These are phyloP conservation scores for Patella pellucida DNA, from an alignment of 2,888 invertebrate genomes.

Conservation along the genomic window DNA sequence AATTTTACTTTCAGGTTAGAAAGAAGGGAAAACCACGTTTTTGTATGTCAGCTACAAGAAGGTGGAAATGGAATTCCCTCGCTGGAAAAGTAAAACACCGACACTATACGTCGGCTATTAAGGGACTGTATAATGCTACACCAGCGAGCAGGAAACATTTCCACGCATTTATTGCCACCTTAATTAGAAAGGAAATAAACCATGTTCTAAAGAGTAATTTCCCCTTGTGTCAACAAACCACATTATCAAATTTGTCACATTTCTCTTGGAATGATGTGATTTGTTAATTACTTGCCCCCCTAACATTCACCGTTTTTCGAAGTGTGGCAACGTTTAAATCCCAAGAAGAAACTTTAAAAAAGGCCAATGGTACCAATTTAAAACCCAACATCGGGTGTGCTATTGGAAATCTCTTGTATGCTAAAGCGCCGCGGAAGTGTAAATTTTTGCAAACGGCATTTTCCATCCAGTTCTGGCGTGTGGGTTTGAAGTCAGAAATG, in stretches of 20 bases:
- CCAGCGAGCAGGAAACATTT: slow-evolving; percentile 17
- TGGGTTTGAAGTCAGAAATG: too few species aligned
- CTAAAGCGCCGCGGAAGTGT: slow-evolving; percentile 19
- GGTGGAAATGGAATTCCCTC: not conserved
- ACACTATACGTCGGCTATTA: slow-evolving; percentile 26
- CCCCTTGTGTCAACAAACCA: slow-evolving; percentile 22
- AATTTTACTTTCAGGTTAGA: too few species aligned
- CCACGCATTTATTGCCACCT: not conserved
- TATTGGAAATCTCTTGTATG: slow-evolving; percentile 20
- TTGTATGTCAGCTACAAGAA: too few species aligned
- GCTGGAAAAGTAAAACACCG: slow-evolving; percentile 1
- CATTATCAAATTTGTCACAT: slow-evolving; percentile 18
- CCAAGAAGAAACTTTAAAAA: not conserved
- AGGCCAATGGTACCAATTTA: not conserved
- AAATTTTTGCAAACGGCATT: slow-evolving; percentile 29
- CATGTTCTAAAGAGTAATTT: slow-evolving; percentile 19
- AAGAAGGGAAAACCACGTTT: too few species aligned
- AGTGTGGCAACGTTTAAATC: slow-evolving; percentile 4
- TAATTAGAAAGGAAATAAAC: slow-evolving; percentile 17
- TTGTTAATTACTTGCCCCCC: slow-evolving; percentile 13
- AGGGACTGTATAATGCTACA: too few species aligned
- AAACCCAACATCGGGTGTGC: slow-evolving; percentile 21
- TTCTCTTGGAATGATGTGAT: slow-evolving; percentile 30
- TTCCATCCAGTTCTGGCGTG: too few species aligned
- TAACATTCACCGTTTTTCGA: slow-evolving; percentile 20